A percentile compares a stretch with the other conserved stretches of the same genome.
Evolutionary conservation across 2,888 invertebrate genomes (phyloP).

Genomic region (Argyresthia goedartella): DNA sequence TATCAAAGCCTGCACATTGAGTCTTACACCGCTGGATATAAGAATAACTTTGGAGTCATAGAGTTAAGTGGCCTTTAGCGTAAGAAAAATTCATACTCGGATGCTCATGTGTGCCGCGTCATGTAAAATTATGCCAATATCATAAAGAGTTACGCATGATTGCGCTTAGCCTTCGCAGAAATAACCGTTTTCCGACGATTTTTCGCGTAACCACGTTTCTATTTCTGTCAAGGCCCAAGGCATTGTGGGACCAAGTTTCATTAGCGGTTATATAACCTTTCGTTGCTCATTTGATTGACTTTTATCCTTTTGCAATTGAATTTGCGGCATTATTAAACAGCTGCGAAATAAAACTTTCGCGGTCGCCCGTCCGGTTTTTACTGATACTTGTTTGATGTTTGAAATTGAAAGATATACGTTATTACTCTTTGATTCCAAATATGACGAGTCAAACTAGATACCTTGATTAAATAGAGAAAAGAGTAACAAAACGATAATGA

Average conservation of each 20-base stretch:
- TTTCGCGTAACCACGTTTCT: slow-evolving; percentile 52
- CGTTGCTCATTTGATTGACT: not conserved
- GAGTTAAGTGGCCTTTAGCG: slow-evolving; percentile 8
- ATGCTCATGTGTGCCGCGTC: slow-evolving; percentile 52
- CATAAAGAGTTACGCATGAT: slow-evolving; percentile 49
- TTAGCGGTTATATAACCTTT: slow-evolving; percentile 7
- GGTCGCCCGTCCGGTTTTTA: not conserved
- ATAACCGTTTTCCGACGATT: slow-evolving; percentile 61
- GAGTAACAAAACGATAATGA: too few relatives aligned
- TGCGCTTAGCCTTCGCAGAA: slow-evolving; percentile 53
- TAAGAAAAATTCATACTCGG: slow-evolving; percentile 32
- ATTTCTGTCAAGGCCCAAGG: slow-evolving; percentile 48
- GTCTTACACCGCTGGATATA: too few relatives aligned
- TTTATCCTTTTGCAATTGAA: not conserved
- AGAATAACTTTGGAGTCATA: too few relatives aligned
- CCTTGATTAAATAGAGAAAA: too few relatives aligned
- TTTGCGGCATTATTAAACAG: not conserved
- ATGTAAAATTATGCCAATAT: slow-evolving; percentile 65
- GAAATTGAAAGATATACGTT: too few relatives aligned
- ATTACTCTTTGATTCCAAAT: too few relatives aligned
- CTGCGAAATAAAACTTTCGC: not conserved
- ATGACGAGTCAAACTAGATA: too few relatives aligned
- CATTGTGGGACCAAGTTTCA: slow-evolving; percentile 22
- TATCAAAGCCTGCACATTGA: too few relatives aligned
- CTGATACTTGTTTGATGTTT: too few relatives aligned